Evolutionary conservation across 2,888 invertebrate species (phyloP).

Genomic region (Lepidochrysops patricia): DNA sequence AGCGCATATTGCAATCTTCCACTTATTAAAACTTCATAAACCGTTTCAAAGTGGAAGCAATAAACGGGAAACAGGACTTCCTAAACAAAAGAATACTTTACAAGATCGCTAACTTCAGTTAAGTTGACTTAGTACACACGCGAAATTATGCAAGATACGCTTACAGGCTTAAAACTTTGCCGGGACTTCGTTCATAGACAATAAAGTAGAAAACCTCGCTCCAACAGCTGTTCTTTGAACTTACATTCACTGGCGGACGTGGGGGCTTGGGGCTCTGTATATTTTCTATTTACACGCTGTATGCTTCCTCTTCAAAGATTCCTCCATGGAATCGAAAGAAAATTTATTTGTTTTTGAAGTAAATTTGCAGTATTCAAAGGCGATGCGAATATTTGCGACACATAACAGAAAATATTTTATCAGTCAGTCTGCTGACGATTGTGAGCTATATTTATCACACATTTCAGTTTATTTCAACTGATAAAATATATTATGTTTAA

Average conservation of each 20-base stretch:
- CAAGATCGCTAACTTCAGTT: conserved; percentile 17
- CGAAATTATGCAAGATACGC: conserved; percentile 29
- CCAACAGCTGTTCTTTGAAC: conserved; percentile 17
- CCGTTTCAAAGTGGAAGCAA: conserved; percentile 1
- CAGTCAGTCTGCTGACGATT: too few relatives aligned
- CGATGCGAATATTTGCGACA: too few relatives aligned
- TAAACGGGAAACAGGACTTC: conserved; percentile 11
- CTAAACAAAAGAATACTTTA: conserved; percentile 6
- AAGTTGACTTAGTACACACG: conserved; percentile 27
- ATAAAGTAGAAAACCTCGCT: conserved; percentile 14
- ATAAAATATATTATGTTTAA: too few relatives aligned
- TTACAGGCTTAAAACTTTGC: conserved; percentile 26
- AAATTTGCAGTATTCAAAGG: too few relatives aligned
- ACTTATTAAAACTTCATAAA: conserved; percentile 12
- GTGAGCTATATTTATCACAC: too few relatives aligned
- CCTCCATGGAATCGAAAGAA: neutral
- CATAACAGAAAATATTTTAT: too few relatives aligned
- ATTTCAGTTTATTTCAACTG: too few relatives aligned
- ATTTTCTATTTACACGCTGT: neutral
- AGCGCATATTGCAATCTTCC: neutral
- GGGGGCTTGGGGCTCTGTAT: neutral
- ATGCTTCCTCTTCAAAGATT: neutral
- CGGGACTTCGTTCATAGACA: conserved; percentile 17
- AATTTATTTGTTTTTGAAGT: neutral
- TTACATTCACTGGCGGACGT: neutral